A percentile compares a stretch with the other conserved stretches of the same genome.
Conservation (phyloP, 2,888 invertebrate species). For the Cephonodes hylas region DNA sequence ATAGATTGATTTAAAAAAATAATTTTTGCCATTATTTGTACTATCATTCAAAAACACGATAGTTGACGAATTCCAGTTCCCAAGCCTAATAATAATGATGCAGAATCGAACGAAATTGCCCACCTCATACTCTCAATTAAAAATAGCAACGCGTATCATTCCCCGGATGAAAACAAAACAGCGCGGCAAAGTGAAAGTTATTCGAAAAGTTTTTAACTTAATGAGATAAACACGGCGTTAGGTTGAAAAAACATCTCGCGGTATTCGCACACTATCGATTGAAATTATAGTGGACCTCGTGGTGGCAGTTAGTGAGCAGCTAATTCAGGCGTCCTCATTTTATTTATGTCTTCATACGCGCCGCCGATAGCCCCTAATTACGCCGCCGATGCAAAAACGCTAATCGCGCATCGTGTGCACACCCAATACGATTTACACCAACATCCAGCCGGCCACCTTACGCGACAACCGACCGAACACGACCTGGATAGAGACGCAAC, state of each 20-base stretch:
- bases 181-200: background rate
- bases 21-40: no score
- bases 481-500: constrained; percentile 11
- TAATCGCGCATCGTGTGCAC: constrained; percentile 69
- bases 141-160: background rate
- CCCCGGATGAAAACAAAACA: background rate
- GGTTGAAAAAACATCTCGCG: constrained; percentile 41
- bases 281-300: constrained; percentile 55
- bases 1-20: no score
- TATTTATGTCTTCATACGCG: constrained; percentile 80
- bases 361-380: constrained; percentile 80
- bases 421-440: constrained; percentile 31
- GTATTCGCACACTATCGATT: constrained; percentile 52
- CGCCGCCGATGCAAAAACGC: constrained; percentile 73
- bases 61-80: no score
- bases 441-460: constrained; percentile 21
- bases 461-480: constrained; percentile 17
- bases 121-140: background rate
- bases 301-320: constrained; percentile 50
- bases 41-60: no score
- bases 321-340: constrained; percentile 69
- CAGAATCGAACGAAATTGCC: background rate
- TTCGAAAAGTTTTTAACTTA: constrained; percentile 11
- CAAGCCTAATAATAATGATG: background rate
- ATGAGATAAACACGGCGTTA: constrained; percentile 21